phyloP scores from a whole-genome alignment of 2,888 invertebrate species.

The Andrena hattorfiana region DNA sequence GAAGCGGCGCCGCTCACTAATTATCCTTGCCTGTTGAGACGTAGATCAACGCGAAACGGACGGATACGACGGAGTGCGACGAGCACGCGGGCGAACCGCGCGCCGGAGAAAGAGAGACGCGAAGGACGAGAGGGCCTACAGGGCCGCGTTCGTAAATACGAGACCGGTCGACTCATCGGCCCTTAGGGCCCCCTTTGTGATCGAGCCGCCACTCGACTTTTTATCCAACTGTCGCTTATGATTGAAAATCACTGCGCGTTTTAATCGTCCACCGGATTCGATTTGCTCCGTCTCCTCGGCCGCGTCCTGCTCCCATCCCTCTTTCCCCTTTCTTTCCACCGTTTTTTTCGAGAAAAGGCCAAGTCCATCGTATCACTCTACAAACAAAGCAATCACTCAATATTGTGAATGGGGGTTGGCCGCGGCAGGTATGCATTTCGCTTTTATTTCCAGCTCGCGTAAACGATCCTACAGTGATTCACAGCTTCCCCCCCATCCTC shows the following conservation, averaged over 20 bases:
- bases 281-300: conserved; percentile 57
- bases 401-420: no score
- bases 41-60: conserved; percentile 66
- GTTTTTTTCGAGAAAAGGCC: conserved; percentile 8
- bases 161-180: conserved; percentile 83
- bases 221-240: conserved; percentile 84
- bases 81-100: neutral
- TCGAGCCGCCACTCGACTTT: conserved; percentile 82
- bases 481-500: no score
- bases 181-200: conserved; percentile 80
- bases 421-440: no score
- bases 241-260: conserved; percentile 82
- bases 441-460: no score
- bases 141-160: conserved; percentile 76
- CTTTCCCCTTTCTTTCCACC: neutral
- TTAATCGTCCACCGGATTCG: conserved; percentile 79
- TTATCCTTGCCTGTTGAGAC: conserved; percentile 75
- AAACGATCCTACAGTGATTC: no score
- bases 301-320: neutral
- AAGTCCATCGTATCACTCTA: neutral
- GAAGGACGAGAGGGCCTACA: conserved; percentile 57
- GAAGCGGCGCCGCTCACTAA: conserved; percentile 79
- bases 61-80: conserved; percentile 32
- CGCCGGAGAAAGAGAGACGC: conserved; percentile 33
- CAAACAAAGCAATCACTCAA: neutral